phyloP scores from a whole-genome alignment of 2,113 vertebrate species.

The Elachura formosa region DNA sequence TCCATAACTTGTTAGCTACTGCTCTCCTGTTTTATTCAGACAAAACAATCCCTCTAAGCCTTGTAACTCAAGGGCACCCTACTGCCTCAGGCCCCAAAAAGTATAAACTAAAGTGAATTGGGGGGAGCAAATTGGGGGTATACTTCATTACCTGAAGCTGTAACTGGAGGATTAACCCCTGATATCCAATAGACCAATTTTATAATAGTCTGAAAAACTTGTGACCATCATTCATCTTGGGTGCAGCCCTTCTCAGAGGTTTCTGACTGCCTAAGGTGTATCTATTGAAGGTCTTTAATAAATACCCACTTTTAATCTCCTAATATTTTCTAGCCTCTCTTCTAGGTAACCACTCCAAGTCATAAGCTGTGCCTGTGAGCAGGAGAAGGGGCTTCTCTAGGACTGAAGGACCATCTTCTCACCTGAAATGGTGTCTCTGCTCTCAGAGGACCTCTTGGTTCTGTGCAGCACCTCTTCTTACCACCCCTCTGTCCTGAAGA shows the following conservation, averaged over 20 bases:
- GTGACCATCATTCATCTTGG: rapidly evolving
- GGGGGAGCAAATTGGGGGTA: background rate
- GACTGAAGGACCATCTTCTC: background rate
- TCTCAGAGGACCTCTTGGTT: background rate
- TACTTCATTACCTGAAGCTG: background rate
- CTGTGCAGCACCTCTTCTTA: background rate
- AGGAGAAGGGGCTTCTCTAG: background rate
- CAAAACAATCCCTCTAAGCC: background rate
- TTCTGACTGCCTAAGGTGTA: background rate
- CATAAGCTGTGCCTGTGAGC: background rate
- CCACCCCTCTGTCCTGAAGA: background rate
- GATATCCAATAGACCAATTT: background rate
- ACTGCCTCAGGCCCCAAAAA: background rate
- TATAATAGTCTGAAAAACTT: background rate
- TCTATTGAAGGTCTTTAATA: background rate
- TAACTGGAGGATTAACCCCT: background rate
- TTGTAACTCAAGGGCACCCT: background rate
- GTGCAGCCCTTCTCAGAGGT: background rate
- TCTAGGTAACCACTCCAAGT: background rate
- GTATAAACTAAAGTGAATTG: background rate
- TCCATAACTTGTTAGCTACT: background rate
- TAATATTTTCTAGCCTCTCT: background rate
- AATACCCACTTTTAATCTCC: background rate
- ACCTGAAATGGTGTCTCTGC: background rate
- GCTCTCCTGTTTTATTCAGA: background rate